These are phyloP conservation scores for Alviniconcha marisindica DNA, from an alignment of 1,140 invertebrate species.

Conservation along the genomic window DNA sequence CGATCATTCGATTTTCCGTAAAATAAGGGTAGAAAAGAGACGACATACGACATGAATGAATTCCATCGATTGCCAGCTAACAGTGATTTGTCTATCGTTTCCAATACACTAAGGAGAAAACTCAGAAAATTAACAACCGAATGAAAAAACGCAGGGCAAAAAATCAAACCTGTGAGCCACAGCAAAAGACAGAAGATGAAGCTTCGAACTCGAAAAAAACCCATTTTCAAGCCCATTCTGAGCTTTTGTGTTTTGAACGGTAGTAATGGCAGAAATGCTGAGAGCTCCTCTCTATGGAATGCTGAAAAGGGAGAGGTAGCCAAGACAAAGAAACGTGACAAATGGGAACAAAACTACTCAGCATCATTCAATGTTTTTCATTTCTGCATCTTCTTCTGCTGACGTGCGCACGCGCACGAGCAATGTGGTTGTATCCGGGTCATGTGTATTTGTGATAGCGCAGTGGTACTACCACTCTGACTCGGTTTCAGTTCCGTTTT, in stretches of 20 bases:
- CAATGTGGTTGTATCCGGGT: neutral
- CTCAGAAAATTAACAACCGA: neutral
- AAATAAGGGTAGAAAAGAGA: too few relatives aligned
- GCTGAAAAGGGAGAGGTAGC: neutral
- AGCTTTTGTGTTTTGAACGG: neutral
- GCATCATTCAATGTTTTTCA: conserved; percentile 14
- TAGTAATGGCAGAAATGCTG: neutral
- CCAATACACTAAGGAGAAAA: too few relatives aligned
- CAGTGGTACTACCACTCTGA: neutral
- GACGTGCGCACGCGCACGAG: neutral
- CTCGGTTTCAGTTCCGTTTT: too few relatives aligned
- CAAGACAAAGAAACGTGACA: neutral
- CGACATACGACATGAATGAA: too few relatives aligned
- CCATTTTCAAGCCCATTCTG: neutral
- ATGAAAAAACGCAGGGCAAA: neutral
- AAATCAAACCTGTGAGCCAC: conserved; percentile 10
- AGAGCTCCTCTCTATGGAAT: neutral
- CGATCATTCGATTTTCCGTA: too few relatives aligned
- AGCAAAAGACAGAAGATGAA: conserved; percentile 6
- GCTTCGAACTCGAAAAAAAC: neutral
- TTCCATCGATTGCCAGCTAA: too few relatives aligned
- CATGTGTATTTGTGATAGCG: neutral
- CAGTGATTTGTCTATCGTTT: too few relatives aligned
- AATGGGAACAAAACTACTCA: conserved; percentile 4
- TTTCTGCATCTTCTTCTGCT: neutral